Base-by-base conservation (phyloP, 2,888 invertebrate genomes). In the Chloroclysta siterata region DNA sequence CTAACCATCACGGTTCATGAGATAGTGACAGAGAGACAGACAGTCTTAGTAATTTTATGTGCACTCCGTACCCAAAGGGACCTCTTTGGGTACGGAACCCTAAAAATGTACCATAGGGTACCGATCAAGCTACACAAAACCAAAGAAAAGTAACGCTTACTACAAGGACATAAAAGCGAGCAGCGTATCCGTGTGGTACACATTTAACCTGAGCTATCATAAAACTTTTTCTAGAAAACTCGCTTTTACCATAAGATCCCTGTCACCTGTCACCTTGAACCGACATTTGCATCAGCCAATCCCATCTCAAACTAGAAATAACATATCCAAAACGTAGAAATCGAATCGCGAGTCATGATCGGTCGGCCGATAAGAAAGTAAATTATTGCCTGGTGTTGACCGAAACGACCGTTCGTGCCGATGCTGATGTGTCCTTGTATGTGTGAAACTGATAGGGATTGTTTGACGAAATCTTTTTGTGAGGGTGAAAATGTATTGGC, bases 321-420 rank as follows among this genome's bases (percentile, higher is more conserved):
- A 71, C 65, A n/a, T n/a, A 62, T 64, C 66, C 64, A 60, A 69
- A 17, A 67, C 59, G 65, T 69, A 67, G 65, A 63, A 67, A 69
- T 77, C 79, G 77, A 78, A 79, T 82, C 78, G 57, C 83, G 80
- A 84, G 76, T 84, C 82, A 81, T 82, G 87, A 89, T 89, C 82
- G 88, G 89, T 66, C 76, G 71, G 63, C 59, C 72, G 90, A 90
- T 90, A 90, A 86, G 83, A 82, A 84, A 85, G 80, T 85, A 87
- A 90, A 87, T 88, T 89, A 90, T 89, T 79, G 83, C 80, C 76
- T 69, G 68, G 78, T 84, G 84, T 84, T 85, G 84, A 84, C 84
- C 82, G 82, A 79, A 79, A 72, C 67, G 68, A 57, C 60, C 63
- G 65, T 50, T 63, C 62, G 58, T 55, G 59, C 44, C 28, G 5